These are phyloP conservation scores for Isotomurus palustris DNA, from an alignment of 2,888 invertebrate genomes.

Conservation along the genomic window DNA sequence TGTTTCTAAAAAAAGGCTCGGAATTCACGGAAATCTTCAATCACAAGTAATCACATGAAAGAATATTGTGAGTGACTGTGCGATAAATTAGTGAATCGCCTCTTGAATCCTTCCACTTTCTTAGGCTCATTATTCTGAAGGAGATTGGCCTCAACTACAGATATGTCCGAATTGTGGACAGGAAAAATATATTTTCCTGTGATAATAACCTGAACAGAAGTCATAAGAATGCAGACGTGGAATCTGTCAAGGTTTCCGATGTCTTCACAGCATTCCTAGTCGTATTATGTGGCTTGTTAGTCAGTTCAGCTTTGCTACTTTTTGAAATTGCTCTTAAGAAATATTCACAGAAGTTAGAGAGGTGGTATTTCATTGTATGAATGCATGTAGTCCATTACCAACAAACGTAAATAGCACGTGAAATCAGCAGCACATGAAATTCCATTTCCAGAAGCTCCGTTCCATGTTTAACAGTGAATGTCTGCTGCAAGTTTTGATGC, in stretches of 20 bases:
- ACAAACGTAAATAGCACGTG: no score
- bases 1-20: conserved; percentile 35
- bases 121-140: conserved; percentile 19
- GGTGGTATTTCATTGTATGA: no score
- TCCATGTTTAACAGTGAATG: no score
- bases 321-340: not conserved
- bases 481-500: no score
- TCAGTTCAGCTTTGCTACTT: not conserved
- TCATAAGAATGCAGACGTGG: not conserved
- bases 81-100: not conserved
- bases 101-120: not conserved
- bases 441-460: no score
- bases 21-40: conserved; percentile 24
- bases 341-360: no score
- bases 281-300: conserved; percentile 16
- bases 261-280: conserved; percentile 26
- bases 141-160: conserved; percentile 29
- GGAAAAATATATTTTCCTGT: conserved; percentile 11
- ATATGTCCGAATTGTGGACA: conserved; percentile 19
- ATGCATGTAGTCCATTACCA: no score
- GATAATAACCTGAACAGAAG: not conserved
- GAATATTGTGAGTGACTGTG: not conserved
- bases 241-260: conserved; percentile 23
- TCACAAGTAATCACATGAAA: conserved; percentile 23
- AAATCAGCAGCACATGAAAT: no score